These are phyloP conservation scores for Zootoca vivipara DNA, from an alignment of 2,113 vertebrate genomes.

Conservation along the genomic window DNA sequence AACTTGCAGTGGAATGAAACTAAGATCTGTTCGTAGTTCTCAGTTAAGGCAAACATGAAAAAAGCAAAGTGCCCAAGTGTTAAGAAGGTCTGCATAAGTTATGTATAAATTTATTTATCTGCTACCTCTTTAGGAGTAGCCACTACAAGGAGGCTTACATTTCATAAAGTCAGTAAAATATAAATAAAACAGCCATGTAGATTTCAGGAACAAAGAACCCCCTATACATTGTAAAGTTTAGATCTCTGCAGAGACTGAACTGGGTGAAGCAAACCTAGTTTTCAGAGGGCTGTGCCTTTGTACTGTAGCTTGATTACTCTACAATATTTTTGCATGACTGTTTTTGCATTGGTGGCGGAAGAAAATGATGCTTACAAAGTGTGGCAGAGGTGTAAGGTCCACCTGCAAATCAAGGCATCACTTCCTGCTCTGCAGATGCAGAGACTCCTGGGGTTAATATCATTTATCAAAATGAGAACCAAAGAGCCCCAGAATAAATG, in stretches of 20 bases:
- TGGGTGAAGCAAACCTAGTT: constrained; percentile 1
- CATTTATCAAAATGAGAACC: constrained; percentile 57
- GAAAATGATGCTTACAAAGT: constrained; percentile 74
- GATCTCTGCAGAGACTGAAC: neutral
- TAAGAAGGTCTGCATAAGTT: neutral
- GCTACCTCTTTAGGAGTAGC: neutral
- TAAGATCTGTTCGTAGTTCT: constrained; percentile 29
- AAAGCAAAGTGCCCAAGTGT: constrained; percentile 23
- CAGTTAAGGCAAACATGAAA: neutral
- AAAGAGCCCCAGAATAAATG: constrained; percentile 41
- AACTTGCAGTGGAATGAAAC: constrained; percentile 26
- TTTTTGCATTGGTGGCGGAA: constrained; percentile 36
- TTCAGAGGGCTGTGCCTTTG: neutral
- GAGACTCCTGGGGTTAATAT: constrained; percentile 48
- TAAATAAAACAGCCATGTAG: neutral
- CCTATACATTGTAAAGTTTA: no score
- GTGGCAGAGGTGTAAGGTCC: constrained; percentile 69
- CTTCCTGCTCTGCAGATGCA: constrained; percentile 45
- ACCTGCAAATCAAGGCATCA: constrained; percentile 86
- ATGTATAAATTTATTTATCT: neutral
- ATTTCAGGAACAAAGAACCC: no score
- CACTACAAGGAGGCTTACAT: neutral
- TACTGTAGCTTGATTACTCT: neutral
- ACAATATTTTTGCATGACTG: constrained; percentile 4
- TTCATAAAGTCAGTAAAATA: neutral